Conservation (phyloP, 2,113 vertebrate genomes). For the Engraulis encrasicolus region DNA sequence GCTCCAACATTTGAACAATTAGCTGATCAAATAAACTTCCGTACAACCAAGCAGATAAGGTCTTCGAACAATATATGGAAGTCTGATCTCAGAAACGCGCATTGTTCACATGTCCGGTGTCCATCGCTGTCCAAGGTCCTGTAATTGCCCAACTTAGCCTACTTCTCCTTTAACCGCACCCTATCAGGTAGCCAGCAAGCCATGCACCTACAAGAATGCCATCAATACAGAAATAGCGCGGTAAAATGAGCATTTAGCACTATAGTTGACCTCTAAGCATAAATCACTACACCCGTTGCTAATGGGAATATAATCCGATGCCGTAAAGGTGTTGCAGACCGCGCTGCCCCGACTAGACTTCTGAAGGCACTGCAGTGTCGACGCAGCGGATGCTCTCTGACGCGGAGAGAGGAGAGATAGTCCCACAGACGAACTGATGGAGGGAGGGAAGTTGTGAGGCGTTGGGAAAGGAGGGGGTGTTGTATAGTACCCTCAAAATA, state of each 20-base stretch:
- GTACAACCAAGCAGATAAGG: too few species aligned
- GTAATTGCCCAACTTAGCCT: not conserved
- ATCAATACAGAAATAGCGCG: not conserved
- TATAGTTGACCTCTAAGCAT: not conserved
- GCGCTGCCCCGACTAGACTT: not conserved
- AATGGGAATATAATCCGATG: constrained; percentile 22
- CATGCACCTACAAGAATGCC: not conserved
- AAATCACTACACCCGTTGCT: not conserved
- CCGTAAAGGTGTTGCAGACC: constrained; percentile 31
- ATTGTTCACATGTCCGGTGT: not conserved
- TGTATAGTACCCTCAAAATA: constrained; percentile 33
- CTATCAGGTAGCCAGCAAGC: not conserved
- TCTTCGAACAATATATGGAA: too few species aligned
- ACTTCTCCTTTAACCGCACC: not conserved
- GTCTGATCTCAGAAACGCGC: not conserved
- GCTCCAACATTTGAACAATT: too few species aligned
- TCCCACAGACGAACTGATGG: constrained; percentile 51
- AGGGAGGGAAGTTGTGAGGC: constrained; percentile 47
- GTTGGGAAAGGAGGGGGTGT: constrained; percentile 26
- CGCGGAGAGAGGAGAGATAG: constrained; percentile 43
- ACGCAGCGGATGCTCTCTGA: constrained; percentile 57
- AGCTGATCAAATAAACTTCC: too few species aligned
- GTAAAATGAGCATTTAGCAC: too few species aligned
- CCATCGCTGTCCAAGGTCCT: constrained; percentile 12
- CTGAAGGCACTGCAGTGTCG: constrained; percentile 70